phyloP scores from a whole-genome alignment of 2,888 invertebrate species.

The Yponomeuta evonymella region DNA sequence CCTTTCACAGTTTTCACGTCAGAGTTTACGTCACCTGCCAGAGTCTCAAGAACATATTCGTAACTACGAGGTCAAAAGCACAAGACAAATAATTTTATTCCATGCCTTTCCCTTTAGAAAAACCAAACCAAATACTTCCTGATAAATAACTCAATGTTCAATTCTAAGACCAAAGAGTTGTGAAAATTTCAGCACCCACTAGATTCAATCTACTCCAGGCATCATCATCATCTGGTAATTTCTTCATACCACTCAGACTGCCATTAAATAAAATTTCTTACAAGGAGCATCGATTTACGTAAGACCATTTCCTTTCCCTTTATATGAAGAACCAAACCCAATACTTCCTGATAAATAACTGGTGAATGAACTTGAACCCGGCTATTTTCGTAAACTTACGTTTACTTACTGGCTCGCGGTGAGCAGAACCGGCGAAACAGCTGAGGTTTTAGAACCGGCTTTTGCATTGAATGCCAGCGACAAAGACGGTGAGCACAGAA shows the following conservation, averaged over 20 bases:
- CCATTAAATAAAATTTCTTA: too few species aligned
- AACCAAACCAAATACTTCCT: too few species aligned
- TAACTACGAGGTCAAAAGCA: neutral
- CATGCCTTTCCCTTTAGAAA: neutral
- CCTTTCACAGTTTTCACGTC: neutral
- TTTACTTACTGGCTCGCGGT: neutral
- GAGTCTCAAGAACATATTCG: neutral
- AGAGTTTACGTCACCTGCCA: neutral
- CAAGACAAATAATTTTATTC: neutral
- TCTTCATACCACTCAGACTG: too few species aligned
- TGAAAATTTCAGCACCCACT: too few species aligned
- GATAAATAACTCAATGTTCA: too few species aligned
- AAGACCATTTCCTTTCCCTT: too few species aligned
- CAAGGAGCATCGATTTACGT: too few species aligned
- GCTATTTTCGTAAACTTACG: slow-evolving; percentile 18
- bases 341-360: neutral
- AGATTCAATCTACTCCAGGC: too few species aligned
- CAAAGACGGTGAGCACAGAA: neutral
- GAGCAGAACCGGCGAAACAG: neutral
- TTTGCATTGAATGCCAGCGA: neutral
- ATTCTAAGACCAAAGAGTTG: too few species aligned
- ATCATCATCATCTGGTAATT: too few species aligned
- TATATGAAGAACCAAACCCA: too few species aligned
- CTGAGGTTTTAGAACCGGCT: slow-evolving; percentile 4
- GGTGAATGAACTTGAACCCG: slow-evolving; percentile 28